Evolutionary conservation across 2,797 vertebrate species (phyloP).

Genomic region (Tamandua tetradactyla): DNA sequence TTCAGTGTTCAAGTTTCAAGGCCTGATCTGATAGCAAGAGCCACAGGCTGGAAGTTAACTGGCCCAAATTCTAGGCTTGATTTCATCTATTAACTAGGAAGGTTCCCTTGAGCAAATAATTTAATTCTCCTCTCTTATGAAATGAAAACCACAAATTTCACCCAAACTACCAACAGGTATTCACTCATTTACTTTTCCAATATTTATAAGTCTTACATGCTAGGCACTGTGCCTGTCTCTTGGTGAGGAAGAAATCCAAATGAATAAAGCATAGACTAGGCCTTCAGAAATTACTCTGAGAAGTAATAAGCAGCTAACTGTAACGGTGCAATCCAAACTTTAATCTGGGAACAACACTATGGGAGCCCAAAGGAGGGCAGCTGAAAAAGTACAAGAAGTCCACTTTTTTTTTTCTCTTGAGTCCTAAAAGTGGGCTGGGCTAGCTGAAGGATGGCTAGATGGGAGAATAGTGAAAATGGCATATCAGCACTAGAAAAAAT

Average conservation of each 20-base stretch:
- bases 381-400: not conserved
- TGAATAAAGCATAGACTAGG: slow-evolving; percentile 11
- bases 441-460: not conserved
- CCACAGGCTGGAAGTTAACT: not conserved
- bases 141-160: slow-evolving; percentile 11
- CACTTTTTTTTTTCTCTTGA: not conserved
- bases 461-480: not conserved
- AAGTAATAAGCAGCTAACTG: not conserved
- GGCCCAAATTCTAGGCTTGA: not conserved
- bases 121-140: not conserved
- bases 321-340: not conserved
- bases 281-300: not conserved
- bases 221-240: not conserved
- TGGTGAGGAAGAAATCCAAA: not conserved
- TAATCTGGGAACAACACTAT: not conserved
- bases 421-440: not conserved
- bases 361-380: not conserved
- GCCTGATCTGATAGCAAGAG: not conserved
- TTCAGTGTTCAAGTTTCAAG: slow-evolving; percentile 6
- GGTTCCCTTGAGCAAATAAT: not conserved
- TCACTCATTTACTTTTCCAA: not conserved
- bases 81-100: slow-evolving; percentile 22
- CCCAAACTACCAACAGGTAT: slow-evolving; percentile 7
- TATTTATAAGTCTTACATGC: slow-evolving; percentile 16
- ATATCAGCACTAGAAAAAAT: not conserved